phyloP scores from a whole-genome alignment of 2,113 vertebrate species.

The Drymodes brunneopygia region DNA sequence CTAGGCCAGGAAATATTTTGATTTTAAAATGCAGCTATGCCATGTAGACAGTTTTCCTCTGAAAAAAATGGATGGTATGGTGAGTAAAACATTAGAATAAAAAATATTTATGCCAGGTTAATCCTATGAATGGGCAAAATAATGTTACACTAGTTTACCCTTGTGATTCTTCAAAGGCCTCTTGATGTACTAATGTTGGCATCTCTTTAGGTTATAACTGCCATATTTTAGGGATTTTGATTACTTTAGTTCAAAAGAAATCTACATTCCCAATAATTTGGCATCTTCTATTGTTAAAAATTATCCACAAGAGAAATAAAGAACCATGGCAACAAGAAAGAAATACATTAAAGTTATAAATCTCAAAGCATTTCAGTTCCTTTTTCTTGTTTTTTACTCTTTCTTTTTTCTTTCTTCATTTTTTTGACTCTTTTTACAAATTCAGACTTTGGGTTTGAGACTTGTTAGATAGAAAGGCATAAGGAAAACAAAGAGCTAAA shows the following conservation, averaged over 20 bases:
- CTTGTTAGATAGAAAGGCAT: not conserved
- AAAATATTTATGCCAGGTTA: not conserved
- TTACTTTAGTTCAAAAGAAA: conserved; percentile 10
- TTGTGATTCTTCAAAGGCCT: not conserved
- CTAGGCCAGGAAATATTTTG: not conserved
- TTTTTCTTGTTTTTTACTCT: not conserved
- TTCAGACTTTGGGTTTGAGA: not conserved
- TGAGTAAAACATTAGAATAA: not conserved
- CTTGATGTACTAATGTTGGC: not conserved
- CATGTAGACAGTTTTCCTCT: not conserved
- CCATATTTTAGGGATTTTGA: not conserved
- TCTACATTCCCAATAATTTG: not conserved
- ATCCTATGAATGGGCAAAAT: not conserved
- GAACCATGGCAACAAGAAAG: not conserved
- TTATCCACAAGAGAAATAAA: conserved; percentile 1
- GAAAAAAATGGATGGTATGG: not conserved
- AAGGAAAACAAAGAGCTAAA: not conserved
- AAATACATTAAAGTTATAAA: not conserved
- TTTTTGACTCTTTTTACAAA: not conserved
- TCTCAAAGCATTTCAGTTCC: not conserved
- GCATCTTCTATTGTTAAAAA: not conserved
- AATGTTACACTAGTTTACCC: not conserved
- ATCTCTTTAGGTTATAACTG: not conserved
- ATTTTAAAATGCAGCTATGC: conserved; percentile 15
- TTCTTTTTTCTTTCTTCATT: not conserved